These are phyloP conservation scores for Zygaena filipendulae DNA, from an alignment of 2,888 invertebrate species.

Conservation along the genomic window DNA sequence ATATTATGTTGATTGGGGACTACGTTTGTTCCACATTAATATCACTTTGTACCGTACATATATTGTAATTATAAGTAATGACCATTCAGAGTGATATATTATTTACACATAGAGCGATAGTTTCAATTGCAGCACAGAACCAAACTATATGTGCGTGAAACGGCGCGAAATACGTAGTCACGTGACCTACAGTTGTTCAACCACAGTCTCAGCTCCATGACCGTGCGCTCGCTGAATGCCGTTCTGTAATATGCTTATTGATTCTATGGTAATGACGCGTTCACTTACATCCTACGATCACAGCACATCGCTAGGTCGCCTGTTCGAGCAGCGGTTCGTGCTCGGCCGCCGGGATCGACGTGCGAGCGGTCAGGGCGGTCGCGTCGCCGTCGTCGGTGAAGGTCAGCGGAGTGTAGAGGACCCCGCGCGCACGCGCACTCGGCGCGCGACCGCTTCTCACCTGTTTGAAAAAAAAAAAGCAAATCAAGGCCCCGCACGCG, in stretches of 20 bases:
- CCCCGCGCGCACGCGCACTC: conserved; percentile 24
- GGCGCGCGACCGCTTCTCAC: conserved; percentile 22
- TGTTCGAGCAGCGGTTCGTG: conserved; percentile 46
- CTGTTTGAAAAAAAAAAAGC: conserved; percentile 18
- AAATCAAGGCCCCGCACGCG: conserved; percentile 12
- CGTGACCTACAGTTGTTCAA: too few species aligned
- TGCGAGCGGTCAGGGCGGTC: conserved; percentile 29
- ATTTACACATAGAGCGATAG: too few species aligned
- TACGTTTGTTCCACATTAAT: too few species aligned
- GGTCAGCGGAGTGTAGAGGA: conserved; percentile 44
- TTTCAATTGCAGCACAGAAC: too few species aligned
- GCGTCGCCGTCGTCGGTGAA: conserved; percentile 47
- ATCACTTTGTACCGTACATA: too few species aligned
- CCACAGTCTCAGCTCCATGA: too few species aligned
- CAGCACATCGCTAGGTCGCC: conserved; percentile 49
- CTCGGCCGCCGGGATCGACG: conserved; percentile 27
- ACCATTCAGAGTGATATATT: too few species aligned
- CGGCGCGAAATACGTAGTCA: too few species aligned
- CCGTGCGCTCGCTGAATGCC: conserved; percentile 12
- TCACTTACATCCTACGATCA: conserved; percentile 41
- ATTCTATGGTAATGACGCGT: too few species aligned
- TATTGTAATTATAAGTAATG: too few species aligned
- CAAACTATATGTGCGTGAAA: too few species aligned
- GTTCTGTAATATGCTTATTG: conserved; percentile 6
- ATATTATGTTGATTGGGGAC: too few species aligned